Evolutionary conservation across 2,113 vertebrate species (phyloP).

Genomic region (Heteronetta atricapilla): DNA sequence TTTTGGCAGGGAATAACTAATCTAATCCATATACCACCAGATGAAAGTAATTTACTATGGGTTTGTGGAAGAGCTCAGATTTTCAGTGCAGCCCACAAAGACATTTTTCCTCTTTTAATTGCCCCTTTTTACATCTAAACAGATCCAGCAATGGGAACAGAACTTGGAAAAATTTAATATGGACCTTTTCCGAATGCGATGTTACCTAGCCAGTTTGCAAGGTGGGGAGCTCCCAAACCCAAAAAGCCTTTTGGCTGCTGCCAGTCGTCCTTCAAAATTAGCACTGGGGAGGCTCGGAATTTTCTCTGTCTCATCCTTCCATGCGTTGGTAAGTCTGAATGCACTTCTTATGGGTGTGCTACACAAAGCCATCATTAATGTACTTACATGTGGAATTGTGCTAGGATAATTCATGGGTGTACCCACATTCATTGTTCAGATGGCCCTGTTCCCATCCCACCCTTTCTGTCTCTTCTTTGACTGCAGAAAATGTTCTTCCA

Average conservation of each 20-base stretch:
- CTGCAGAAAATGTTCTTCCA: neutral
- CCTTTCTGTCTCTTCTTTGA: neutral
- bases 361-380: neutral
- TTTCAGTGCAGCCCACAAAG: neutral
- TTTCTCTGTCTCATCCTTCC: conserved; percentile 96
- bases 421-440: neutral
- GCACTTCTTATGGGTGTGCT: neutral
- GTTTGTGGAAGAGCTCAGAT: neutral
- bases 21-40: conserved; percentile 8
- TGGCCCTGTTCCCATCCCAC: neutral
- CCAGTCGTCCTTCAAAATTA: conserved; percentile 91
- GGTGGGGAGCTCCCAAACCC: conserved; percentile 96
- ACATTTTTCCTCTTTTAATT: conserved; percentile 18
- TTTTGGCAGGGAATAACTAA: conserved; percentile 20
- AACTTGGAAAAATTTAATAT: conserved; percentile 97
- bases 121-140: conserved; percentile 31
- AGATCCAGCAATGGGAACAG: conserved; percentile 99
- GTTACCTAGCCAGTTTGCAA: conserved; percentile 94
- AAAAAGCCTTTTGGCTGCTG: conserved; percentile 91
- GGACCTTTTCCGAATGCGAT: conserved; percentile 94
- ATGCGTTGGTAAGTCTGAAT: conserved; percentile 87
- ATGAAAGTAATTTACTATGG: conserved; percentile 32
- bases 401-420: neutral
- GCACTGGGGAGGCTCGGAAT: conserved; percentile 91
- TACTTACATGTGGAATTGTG: neutral